Evolutionary conservation across 2,113 vertebrate genomes (phyloP).

Genomic region (Entelurus aequoreus): DNA sequence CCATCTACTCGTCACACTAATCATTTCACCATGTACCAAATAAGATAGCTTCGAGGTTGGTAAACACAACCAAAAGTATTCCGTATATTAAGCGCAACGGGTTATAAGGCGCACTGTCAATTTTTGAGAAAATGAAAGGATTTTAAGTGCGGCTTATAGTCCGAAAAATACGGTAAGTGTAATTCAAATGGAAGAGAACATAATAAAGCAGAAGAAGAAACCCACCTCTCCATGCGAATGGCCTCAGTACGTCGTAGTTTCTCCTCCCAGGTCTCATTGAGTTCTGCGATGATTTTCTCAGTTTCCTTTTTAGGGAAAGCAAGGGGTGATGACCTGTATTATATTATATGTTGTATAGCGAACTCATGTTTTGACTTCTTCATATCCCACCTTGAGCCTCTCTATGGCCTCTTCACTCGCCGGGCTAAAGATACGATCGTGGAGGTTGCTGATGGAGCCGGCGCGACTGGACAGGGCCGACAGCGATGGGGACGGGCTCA

Average conservation of each 20-base stretch:
- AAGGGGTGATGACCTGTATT: neutral
- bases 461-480: constrained; percentile 87
- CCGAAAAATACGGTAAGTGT: too few species aligned
- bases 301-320: constrained; percentile 78
- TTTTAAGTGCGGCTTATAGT: too few species aligned
- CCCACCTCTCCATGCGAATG: constrained; percentile 93
- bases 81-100: too few species aligned
- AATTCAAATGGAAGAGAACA: too few species aligned
- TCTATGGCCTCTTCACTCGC: constrained; percentile 94
- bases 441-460: constrained; percentile 86
- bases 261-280: constrained; percentile 98
- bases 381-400: constrained; percentile 83
- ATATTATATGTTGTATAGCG: neutral
- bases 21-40: too few species aligned
- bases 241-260: constrained; percentile 92
- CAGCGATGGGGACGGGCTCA: constrained; percentile 94
- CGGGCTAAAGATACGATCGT: constrained; percentile 91
- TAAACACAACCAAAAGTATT: too few species aligned
- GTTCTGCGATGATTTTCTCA: constrained; percentile 95
- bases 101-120: too few species aligned
- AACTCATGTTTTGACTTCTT: neutral
- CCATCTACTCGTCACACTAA: too few species aligned
- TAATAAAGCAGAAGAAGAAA: neutral
- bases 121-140: too few species aligned
- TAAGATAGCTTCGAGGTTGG: too few species aligned